Conservation (phyloP, 2,888 invertebrate genomes). For the Cheilosia variabilis region DNA sequence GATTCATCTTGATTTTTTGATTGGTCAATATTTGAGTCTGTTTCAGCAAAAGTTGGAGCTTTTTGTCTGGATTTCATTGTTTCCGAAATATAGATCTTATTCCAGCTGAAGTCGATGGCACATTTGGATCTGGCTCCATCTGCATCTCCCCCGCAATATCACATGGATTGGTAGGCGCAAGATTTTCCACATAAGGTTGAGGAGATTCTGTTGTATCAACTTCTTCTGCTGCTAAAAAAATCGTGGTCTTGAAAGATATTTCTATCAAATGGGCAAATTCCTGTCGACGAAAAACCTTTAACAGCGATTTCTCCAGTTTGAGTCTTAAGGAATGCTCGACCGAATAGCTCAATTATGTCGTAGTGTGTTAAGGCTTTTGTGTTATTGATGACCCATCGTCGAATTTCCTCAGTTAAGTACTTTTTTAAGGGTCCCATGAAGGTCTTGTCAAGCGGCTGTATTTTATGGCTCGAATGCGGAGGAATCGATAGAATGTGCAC, state of each 20-base stretch:
- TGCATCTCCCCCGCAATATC: background rate
- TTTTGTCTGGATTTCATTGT: background rate
- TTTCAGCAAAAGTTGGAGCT: background rate
- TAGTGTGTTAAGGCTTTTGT: background rate
- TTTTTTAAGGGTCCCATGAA: conserved; percentile 64
- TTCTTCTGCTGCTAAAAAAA: conserved; percentile 22
- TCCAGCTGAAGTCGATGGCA: conserved; percentile 26
- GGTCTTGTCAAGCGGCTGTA: conserved; percentile 63
- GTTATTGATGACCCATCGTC: background rate
- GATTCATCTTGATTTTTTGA: conserved; percentile 5
- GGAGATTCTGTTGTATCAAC: background rate
- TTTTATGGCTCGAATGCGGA: conserved; percentile 59
- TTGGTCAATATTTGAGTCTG: background rate
- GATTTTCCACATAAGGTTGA: background rate
- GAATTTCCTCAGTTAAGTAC: conserved; percentile 55
- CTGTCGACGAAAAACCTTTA: conserved; percentile 10
- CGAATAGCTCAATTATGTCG: background rate
- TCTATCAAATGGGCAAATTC: conserved; percentile 25
- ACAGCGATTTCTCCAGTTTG: conserved; percentile 28
- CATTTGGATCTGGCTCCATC: conserved; percentile 10
- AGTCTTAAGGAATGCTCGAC: background rate
- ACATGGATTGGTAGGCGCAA: conserved; percentile 7
- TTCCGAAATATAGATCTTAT: conserved; percentile 24
- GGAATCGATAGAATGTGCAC: conserved; percentile 56
- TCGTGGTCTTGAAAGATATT: conserved; percentile 31